Conservation (phyloP, 2,888 invertebrate genomes). For the Andrena minutula region DNA sequence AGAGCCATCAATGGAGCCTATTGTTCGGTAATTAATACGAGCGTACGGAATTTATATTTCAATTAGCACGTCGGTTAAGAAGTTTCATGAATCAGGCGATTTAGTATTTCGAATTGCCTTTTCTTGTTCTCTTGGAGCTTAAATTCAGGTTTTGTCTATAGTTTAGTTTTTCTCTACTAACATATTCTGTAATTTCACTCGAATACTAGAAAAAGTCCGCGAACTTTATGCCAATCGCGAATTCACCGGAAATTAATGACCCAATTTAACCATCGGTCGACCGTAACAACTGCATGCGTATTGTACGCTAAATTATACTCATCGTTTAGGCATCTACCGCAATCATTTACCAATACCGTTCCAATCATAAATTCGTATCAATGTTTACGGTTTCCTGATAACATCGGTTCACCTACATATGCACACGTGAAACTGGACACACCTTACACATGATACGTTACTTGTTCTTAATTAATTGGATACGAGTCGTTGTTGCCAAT, state of each 20-base stretch:
- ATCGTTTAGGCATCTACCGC: conserved; percentile 27
- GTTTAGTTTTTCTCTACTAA: too few relatives aligned
- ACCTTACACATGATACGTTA: conserved; percentile 50
- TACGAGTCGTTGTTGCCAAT: conserved; percentile 71
- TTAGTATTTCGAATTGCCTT: background rate
- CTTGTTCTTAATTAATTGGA: conserved; percentile 64
- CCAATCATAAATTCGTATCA: conserved; percentile 9
- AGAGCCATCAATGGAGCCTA: conserved; percentile 5
- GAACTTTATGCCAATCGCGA: background rate
- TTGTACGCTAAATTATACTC: conserved; percentile 8
- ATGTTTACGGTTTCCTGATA: background rate
- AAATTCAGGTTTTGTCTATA: too few relatives aligned
- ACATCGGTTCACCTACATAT: background rate
- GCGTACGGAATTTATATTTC: conserved; percentile 11
- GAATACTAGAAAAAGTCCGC: background rate
- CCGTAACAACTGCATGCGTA: conserved; percentile 12
- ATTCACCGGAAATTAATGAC: conserved; percentile 11
- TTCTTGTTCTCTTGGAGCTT: background rate
- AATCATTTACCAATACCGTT: conserved; percentile 7
- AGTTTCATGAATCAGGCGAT: conserved; percentile 9
- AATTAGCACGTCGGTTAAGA: conserved; percentile 6
- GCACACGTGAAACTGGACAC: conserved; percentile 12
- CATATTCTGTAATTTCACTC: background rate
- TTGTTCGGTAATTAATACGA: conserved; percentile 34
- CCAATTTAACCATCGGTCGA: conserved; percentile 1